Conservation (phyloP, 1,140 invertebrate species). For the Micrasema longulum region DNA sequence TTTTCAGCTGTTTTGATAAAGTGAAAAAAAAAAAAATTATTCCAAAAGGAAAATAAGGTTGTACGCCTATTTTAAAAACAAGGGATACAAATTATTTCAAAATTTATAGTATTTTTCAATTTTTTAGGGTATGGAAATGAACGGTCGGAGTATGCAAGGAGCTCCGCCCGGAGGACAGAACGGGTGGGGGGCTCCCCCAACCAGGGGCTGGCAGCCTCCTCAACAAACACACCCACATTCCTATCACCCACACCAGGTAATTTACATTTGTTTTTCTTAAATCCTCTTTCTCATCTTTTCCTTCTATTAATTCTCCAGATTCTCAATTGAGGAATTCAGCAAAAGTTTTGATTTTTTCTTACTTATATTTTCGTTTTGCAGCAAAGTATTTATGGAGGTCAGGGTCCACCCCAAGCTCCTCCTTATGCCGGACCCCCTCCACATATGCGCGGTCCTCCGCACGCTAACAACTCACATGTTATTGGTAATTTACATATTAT, state of each 20-base stretch:
- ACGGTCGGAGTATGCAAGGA: conserved; percentile 38
- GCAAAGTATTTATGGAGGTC: conserved; percentile 65
- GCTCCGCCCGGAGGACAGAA: conserved; percentile 56
- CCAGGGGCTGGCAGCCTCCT: conserved; percentile 42
- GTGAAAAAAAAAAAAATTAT: too few relatives aligned
- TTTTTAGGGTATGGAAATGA: conserved; percentile 48
- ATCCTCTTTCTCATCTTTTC: too few relatives aligned
- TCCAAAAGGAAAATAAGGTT: too few relatives aligned
- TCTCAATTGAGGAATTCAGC: too few relatives aligned
- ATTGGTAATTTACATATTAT: too few relatives aligned
- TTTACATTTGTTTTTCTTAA: too few relatives aligned
- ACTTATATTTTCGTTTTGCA: conserved; percentile 44
- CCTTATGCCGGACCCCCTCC: conserved; percentile 64
- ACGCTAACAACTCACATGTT: conserved; percentile 63
- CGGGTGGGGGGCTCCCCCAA: conserved; percentile 69
- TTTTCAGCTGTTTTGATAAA: not conserved
- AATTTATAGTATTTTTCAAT: not conserved
- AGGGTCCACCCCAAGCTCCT: conserved; percentile 61
- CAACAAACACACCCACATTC: conserved; percentile 70
- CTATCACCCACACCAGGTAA: conserved; percentile 63
- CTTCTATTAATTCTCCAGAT: too few relatives aligned
- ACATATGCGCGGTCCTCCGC: conserved; percentile 55
- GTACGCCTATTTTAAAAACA: too few relatives aligned
- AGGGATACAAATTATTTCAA: too few relatives aligned
- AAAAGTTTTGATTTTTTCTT: too few relatives aligned